phyloP scores from a whole-genome alignment of 1,140 invertebrate genomes.

The Scaptomyza pallida region DNA sequence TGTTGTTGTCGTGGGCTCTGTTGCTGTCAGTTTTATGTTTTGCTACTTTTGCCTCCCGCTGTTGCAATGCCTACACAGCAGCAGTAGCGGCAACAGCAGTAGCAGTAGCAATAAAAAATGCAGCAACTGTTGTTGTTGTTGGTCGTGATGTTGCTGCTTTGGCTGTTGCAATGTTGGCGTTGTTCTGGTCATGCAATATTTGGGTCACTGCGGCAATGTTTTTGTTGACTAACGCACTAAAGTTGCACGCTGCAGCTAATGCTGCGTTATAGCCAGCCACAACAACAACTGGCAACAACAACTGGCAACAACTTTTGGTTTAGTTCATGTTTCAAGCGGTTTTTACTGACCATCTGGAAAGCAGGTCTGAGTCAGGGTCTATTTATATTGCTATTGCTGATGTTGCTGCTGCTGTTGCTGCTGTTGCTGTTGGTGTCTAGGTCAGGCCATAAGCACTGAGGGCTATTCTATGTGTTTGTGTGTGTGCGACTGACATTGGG shows the following conservation, averaged over 20 bases:
- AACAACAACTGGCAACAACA: constrained; percentile 12
- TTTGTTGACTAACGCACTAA: constrained; percentile 58
- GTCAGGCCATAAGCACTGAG: constrained; percentile 1
- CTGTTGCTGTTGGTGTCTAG: not conserved
- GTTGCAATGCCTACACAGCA: constrained; percentile 49
- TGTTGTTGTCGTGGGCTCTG: constrained; percentile 31
- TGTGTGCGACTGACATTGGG: not conserved
- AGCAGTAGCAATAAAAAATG: constrained; percentile 66
- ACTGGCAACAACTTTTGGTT: not conserved
- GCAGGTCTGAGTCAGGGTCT: not conserved
- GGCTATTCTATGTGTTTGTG: not conserved
- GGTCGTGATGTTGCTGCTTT: constrained; percentile 23
- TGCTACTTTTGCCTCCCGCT: constrained; percentile 51
- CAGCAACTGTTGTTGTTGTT: constrained; percentile 30
- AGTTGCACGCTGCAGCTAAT: constrained; percentile 44
- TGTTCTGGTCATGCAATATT: constrained; percentile 56
- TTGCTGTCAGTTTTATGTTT: constrained; percentile 77
- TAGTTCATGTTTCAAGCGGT: constrained; percentile 25
- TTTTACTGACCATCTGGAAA: constrained; percentile 15
- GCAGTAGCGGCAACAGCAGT: constrained; percentile 48
- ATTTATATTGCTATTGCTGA: not conserved
- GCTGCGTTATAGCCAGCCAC: constrained; percentile 25
- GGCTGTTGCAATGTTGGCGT: constrained; percentile 33
- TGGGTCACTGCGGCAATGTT: constrained; percentile 81
- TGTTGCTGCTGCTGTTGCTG: not conserved